phyloP scores from a whole-genome alignment of 2,888 invertebrate species.

The Drosophila atripex region DNA sequence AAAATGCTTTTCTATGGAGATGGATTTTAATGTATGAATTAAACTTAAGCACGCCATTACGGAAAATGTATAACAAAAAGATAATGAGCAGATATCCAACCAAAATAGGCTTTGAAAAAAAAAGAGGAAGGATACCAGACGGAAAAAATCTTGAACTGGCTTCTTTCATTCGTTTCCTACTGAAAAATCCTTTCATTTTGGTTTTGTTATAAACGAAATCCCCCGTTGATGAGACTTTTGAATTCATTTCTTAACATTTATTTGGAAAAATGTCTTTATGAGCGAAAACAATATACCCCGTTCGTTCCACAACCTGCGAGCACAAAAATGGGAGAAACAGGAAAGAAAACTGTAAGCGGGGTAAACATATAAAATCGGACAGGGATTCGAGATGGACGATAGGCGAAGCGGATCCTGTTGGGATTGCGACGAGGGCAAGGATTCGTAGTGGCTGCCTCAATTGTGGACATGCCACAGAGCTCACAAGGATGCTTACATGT shows the following conservation, averaged over 20 bases:
- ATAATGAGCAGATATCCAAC: neutral
- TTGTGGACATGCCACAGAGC: conserved; percentile 81
- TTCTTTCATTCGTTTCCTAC: neutral
- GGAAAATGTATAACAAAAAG: neutral
- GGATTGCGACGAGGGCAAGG: conserved; percentile 20
- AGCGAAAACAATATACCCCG: conserved; percentile 11
- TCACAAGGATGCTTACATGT: conserved; percentile 82
- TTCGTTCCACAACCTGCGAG: neutral
- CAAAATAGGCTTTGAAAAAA: neutral
- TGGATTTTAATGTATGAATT: no score
- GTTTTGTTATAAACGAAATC: neutral
- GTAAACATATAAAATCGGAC: conserved; percentile 53
- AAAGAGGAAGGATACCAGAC: neutral
- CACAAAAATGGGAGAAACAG: conserved; percentile 27
- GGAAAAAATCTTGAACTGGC: neutral
- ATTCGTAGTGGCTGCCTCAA: conserved; percentile 69
- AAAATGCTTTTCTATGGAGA: no score
- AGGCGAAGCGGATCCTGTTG: conserved; percentile 1
- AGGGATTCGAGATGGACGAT: conserved; percentile 49
- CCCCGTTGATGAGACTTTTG: neutral
- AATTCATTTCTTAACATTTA: neutral
- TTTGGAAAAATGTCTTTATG: conserved; percentile 1
- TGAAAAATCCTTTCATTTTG: no score
- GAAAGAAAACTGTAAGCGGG: conserved; percentile 25
- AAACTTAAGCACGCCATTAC: no score